Percentiles rank a stretch among this genome's conserved stretches.
These are phyloP conservation scores for Panthera uncia DNA, from an alignment of 2,113 vertebrate species.

Conservation along the genomic window DNA sequence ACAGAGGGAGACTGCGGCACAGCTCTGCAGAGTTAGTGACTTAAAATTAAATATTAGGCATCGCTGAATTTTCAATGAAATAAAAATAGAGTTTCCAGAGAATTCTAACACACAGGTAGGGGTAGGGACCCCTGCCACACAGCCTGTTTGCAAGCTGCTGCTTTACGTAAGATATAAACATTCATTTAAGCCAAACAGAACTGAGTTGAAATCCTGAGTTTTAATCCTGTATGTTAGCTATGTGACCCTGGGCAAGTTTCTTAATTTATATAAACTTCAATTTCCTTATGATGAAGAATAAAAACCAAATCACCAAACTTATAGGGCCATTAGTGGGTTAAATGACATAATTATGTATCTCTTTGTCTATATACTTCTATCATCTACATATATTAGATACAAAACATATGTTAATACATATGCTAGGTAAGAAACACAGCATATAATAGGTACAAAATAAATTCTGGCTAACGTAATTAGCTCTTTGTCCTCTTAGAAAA, in stretches of 20 bases:
- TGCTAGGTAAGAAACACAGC: background rate
- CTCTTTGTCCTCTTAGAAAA: background rate
- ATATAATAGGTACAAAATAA: background rate
- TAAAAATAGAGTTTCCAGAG: background rate
- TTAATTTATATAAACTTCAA: background rate
- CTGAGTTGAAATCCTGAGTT: background rate
- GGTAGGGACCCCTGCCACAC: background rate
- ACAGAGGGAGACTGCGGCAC: background rate
- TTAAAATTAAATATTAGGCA: conserved; percentile 51
- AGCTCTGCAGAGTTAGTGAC: background rate
- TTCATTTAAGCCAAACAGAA: background rate
- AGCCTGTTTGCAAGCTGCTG: background rate
- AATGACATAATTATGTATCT: background rate
- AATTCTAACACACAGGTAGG: background rate
- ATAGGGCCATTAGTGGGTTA: background rate
- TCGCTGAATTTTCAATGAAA: background rate
- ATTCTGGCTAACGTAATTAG: background rate
- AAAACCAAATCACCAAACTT: background rate
- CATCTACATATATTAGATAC: background rate
- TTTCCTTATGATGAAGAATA: background rate
- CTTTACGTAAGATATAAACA: background rate
- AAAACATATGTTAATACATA: background rate
- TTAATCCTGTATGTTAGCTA: background rate
- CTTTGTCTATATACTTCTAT: background rate
- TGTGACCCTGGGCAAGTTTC: background rate